These are phyloP conservation scores for Laticauda colubrina DNA, from an alignment of 2,113 vertebrate genomes.

Conservation along the genomic window DNA sequence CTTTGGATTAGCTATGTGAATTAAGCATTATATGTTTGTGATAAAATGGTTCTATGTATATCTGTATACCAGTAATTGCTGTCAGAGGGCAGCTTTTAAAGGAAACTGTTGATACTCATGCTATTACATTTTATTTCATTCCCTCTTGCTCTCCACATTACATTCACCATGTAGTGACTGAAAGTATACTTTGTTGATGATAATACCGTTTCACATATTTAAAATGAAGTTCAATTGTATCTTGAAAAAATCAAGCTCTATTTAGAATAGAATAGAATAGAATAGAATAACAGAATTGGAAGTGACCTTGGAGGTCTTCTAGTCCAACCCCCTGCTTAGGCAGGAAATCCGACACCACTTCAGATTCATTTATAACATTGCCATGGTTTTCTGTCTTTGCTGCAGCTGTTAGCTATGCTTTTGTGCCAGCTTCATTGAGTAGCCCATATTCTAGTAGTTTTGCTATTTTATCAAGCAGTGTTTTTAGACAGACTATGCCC, in stretches of 20 bases:
- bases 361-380: neutral
- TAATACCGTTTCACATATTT: neutral
- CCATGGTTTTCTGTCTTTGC: neutral
- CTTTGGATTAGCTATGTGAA: neutral
- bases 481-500: too few relatives aligned
- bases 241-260: neutral
- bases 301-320: too few relatives aligned
- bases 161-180: neutral
- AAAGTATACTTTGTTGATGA: neutral
- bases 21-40: neutral
- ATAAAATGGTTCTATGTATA: neutral
- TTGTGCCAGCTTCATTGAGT: neutral
- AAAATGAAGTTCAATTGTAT: neutral
- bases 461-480: neutral
- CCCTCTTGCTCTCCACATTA: neutral
- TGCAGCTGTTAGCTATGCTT: neutral
- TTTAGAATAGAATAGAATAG: neutral
- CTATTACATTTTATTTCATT: neutral
- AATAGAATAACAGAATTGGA: too few relatives aligned
- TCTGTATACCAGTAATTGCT: neutral
- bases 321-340: too few relatives aligned
- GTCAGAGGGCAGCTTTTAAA: neutral
- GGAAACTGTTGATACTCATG: neutral
- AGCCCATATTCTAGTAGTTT: neutral
- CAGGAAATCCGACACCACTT: too few relatives aligned